A percentile compares a stretch with the other conserved stretches of the same genome.
Conservation (phyloP, 1,140 invertebrate species). For the Drosophila tropicalis region DNA sequence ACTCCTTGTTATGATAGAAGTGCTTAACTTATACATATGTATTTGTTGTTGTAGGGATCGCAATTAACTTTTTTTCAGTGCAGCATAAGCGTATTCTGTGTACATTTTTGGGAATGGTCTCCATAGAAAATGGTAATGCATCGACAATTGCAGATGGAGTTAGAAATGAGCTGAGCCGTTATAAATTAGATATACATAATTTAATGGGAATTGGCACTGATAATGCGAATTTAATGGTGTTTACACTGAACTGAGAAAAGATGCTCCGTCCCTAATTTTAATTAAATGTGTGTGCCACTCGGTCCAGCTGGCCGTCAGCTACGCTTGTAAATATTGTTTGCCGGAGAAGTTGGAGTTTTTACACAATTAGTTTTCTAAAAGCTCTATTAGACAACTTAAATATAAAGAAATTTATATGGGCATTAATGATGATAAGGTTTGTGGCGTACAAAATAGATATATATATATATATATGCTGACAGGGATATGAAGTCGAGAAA, state of each 20-base stretch:
- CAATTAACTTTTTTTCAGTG: constrained; percentile 10
- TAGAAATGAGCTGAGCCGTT: constrained; percentile 33
- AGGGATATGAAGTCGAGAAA: not conserved
- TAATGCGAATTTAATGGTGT: constrained; percentile 79
- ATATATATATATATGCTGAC: constrained; percentile 1
- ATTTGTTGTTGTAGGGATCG: constrained; percentile 12
- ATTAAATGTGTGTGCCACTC: constrained; percentile 38
- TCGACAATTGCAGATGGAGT: constrained; percentile 24
- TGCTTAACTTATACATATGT: too few species aligned
- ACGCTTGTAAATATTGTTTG: constrained; percentile 46
- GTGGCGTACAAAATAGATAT: constrained; percentile 74
- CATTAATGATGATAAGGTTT: constrained; percentile 16
- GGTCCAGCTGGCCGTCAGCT: constrained; percentile 69
- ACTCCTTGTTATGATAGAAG: too few species aligned
- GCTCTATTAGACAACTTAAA: constrained; percentile 10
- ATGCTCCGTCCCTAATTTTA: constrained; percentile 38
- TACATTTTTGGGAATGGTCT: constrained; percentile 15
- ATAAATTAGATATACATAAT: constrained; percentile 46
- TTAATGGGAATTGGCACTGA: constrained; percentile 79
- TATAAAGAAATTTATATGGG: constrained; percentile 19
- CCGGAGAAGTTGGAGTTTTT: constrained; percentile 79
- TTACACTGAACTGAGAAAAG: constrained; percentile 52
- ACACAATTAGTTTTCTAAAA: constrained; percentile 22
- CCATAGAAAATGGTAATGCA: constrained; percentile 27
- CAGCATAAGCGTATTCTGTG: not conserved